A percentile compares a stretch with the other conserved stretches of the same genome.
Conservation (phyloP, 1,140 invertebrate genomes). For the Polypedilum vanderplanki region DNA sequence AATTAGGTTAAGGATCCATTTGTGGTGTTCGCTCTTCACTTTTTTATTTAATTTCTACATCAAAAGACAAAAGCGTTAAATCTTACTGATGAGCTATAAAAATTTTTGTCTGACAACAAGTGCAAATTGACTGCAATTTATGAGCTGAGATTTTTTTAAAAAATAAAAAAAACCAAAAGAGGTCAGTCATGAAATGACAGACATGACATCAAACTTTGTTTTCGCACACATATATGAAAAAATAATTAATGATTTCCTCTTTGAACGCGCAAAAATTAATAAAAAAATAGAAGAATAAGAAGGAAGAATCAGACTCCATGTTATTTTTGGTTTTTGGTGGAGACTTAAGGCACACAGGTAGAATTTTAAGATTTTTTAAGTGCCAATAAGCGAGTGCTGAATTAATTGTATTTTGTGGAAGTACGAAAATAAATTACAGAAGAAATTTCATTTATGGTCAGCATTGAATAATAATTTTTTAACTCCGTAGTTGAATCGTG, state of each 20-base stretch:
- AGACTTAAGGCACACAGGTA: not conserved
- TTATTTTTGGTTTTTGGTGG: not conserved
- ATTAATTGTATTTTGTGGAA: not conserved
- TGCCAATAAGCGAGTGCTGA: not conserved
- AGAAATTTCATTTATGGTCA: too few relatives aligned
- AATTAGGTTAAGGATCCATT: slow-evolving; percentile 25
- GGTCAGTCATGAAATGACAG: not conserved
- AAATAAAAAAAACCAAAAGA: not conserved
- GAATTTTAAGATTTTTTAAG: slow-evolving; percentile 23
- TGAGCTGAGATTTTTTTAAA: not conserved
- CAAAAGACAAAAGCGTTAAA: too few relatives aligned
- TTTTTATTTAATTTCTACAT: too few relatives aligned
- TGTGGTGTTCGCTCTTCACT: too few relatives aligned
- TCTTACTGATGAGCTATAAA: not conserved
- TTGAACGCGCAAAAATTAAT: not conserved
- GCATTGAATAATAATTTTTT: too few relatives aligned
- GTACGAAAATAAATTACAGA: not conserved
- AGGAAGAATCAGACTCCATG: not conserved
- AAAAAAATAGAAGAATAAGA: not conserved
- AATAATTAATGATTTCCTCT: slow-evolving; percentile 28
- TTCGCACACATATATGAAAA: not conserved
- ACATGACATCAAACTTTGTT: not conserved
- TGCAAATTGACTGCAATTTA: not conserved
- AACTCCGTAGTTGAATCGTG: too few relatives aligned
- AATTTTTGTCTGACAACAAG: not conserved